Percentiles rank a stretch among this genome's conserved stretches.
Evolutionary conservation across 2,888 invertebrate genomes (phyloP).

Genomic region (Mythimna loreyi): DNA sequence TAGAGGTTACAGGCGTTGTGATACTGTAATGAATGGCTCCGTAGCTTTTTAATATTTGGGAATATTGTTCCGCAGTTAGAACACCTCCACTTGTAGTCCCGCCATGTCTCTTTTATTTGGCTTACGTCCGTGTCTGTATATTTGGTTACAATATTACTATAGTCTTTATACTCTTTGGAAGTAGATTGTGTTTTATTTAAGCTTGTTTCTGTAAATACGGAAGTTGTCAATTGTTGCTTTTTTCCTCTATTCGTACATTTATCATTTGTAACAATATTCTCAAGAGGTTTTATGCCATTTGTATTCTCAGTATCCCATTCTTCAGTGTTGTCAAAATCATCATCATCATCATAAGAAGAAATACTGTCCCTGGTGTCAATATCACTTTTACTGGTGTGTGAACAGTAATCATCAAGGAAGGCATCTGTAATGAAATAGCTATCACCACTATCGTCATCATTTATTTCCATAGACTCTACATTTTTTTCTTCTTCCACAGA

Average conservation of each 20-base stretch:
- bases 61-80: conserved; percentile 77
- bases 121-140: neutral
- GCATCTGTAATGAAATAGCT: no score
- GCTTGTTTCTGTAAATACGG: neutral
- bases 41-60: conserved; percentile 78
- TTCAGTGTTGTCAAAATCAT: no score
- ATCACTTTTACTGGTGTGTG: no score
- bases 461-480: no score
- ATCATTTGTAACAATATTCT: no score
- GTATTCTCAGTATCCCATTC: no score
- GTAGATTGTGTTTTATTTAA: neutral
- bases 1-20: conserved; percentile 92
- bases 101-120: conserved; percentile 73
- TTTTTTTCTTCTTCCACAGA: neutral
- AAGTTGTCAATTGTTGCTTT: neutral
- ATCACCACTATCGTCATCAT: no score
- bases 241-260: neutral
- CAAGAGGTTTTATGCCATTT: no score
- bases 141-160: neutral
- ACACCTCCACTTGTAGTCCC: conserved; percentile 79
- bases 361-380: no score
- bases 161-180: neutral
- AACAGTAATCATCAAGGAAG: no score
- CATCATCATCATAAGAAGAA: no score
- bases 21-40: conserved; percentile 90